phyloP scores from a whole-genome alignment of 2,888 invertebrate species.

The Brassicogethes aeneus region DNA sequence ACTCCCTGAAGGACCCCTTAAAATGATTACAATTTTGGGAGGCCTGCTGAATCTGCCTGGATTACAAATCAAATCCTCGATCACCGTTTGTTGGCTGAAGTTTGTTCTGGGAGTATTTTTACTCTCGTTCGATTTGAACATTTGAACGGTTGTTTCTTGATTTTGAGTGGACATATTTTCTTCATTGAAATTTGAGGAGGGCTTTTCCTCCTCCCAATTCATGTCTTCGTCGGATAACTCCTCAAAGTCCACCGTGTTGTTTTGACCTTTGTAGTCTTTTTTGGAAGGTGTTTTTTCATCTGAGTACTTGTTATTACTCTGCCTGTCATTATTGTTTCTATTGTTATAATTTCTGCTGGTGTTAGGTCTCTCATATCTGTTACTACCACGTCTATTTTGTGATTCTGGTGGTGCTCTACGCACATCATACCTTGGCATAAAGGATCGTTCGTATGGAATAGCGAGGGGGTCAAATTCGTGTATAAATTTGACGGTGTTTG shows the following conservation, averaged over 20 bases:
- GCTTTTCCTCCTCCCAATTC: slow-evolving; percentile 14
- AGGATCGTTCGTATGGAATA: background rate
- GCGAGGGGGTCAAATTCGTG: slow-evolving; percentile 34
- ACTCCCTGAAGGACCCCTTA: slow-evolving; percentile 89
- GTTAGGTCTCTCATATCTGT: slow-evolving; percentile 1
- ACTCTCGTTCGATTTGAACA: background rate
- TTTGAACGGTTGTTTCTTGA: background rate
- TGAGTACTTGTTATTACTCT: background rate
- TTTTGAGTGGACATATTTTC: background rate
- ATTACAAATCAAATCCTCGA: slow-evolving; percentile 74
- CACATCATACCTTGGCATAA: background rate
- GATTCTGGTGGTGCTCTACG: background rate
- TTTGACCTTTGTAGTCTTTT: slow-evolving; percentile 20
- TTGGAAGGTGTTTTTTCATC: background rate
- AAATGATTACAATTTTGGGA: slow-evolving; percentile 70
- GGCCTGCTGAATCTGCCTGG: slow-evolving; percentile 79
- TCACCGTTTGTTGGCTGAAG: slow-evolving; percentile 44
- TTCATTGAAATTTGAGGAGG: background rate
- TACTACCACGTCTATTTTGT: background rate
- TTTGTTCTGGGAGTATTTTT: background rate
- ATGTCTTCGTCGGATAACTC: slow-evolving; percentile 22
- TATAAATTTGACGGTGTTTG: slow-evolving; percentile 29
- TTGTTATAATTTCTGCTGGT: slow-evolving; percentile 3
- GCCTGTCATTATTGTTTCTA: slow-evolving; percentile 6
- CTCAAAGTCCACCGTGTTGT: slow-evolving; percentile 20